Evolutionary conservation across 1,140 invertebrate genomes (phyloP).

Genomic region (Cardiocondyla obscurior): DNA sequence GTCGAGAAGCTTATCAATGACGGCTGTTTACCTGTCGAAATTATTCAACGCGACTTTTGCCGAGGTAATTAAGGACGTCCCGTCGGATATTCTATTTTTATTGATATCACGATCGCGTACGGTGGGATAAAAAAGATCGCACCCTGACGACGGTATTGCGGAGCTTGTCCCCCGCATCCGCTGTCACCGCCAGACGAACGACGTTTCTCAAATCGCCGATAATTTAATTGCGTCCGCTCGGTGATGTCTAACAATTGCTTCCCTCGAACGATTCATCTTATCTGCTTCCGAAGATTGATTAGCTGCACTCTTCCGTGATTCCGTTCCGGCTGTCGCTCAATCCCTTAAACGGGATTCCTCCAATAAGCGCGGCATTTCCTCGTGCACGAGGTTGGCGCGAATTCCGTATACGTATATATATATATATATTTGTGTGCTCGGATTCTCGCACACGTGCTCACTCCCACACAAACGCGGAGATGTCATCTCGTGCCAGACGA

Average conservation of each 20-base stretch:
- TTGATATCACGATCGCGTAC: background rate
- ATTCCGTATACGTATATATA: background rate
- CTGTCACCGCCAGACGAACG: background rate
- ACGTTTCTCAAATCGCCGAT: background rate
- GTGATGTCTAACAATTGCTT: conserved; percentile 27
- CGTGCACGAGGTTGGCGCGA: background rate
- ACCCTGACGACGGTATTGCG: background rate
- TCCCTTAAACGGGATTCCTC: conserved; percentile 15
- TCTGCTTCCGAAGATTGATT: conserved; percentile 40
- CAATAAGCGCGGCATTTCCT: conserved; percentile 9
- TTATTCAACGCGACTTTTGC: conserved; percentile 50
- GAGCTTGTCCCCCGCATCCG: background rate
- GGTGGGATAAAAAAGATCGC: background rate
- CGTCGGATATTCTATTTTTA: conserved; percentile 33
- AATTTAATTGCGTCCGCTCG: background rate
- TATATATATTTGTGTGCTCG: too few species aligned
- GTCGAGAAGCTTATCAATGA: conserved; percentile 55
- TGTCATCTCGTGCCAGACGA: background rate
- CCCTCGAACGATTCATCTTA: conserved; percentile 37
- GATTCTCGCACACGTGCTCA: background rate
- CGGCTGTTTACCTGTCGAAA: conserved; percentile 35
- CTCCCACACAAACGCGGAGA: background rate
- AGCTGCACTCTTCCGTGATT: conserved; percentile 28
- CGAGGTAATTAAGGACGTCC: conserved; percentile 48
- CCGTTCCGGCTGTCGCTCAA: conserved; percentile 13